Conservation (phyloP, 30 jellyfish, hydroid and myxozoan genomes). For the Turritopsis rubra region DNA sequence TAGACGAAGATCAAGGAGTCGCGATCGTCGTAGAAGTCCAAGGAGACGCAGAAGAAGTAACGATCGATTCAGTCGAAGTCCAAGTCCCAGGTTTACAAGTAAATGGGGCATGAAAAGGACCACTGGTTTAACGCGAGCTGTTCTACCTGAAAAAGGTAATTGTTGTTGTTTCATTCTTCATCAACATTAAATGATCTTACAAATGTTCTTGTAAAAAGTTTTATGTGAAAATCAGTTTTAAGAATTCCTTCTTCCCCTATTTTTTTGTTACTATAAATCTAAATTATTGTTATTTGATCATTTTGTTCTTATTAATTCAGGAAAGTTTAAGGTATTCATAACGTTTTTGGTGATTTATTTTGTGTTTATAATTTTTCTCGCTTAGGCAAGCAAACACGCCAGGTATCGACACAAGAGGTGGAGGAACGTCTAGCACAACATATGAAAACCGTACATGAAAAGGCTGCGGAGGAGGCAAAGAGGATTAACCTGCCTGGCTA, state of each 20-base stretch:
- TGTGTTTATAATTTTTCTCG: no score
- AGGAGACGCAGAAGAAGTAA: slow-evolving; percentile 20
- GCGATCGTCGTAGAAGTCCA: slow-evolving; percentile 13
- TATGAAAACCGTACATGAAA: slow-evolving; percentile 63
- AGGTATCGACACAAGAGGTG: slow-evolving; percentile 70
- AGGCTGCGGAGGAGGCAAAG: slow-evolving; percentile 80
- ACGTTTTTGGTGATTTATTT: no score
- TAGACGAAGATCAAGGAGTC: slow-evolving; percentile 14
- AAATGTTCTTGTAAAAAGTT: background rate
- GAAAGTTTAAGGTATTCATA: no score
- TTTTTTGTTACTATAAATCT: no score
- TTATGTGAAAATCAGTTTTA: background rate
- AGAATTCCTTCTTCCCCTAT: no score
- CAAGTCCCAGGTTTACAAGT: slow-evolving; percentile 43
- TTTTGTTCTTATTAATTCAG: no score
- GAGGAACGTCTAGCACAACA: slow-evolving; percentile 69
- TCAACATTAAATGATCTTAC: no score
- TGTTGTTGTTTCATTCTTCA: no score
- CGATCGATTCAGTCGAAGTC: slow-evolving; percentile 47
- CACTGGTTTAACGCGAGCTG: slow-evolving; percentile 85
- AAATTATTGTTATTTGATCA: no score
- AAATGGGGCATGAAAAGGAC: slow-evolving; percentile 23
- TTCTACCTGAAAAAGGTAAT: slow-evolving; percentile 18
- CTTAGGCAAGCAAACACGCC: slow-evolving; percentile 55
- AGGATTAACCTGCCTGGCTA: slow-evolving; percentile 75